Base-by-base conservation (phyloP, 2,888 invertebrate species). In the Molanna angustata region DNA sequence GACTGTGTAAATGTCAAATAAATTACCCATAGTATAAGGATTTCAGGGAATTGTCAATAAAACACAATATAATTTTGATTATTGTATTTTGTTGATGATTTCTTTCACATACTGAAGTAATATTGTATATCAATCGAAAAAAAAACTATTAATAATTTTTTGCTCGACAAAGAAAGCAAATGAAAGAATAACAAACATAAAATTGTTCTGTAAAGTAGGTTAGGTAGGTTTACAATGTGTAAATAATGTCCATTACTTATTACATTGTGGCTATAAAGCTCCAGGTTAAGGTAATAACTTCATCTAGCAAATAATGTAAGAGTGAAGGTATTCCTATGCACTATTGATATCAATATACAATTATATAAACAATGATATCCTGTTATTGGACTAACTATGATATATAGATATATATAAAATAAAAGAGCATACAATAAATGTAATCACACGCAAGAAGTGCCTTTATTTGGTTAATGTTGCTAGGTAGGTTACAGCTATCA, bases 401-500 rank as follows among this genome's bases (percentile, higher is more conserved):
- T n/a, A n/a, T n/a, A n/a, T n/a, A n/a, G n/a, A n/a, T n/a, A n/a
- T n/a, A n/a, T n/a, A n/a, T 45, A 54, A 58, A 52, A 58, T 52
- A 58, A 58, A 52, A 52, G 54, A 57, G 40, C 44, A 49, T 45
- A 45, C 47, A n/a, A n/a, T n/a, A 41, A 49, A 52, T 55, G 49
- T 55, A 40, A 46, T 58, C 58, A 58, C 58, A 58, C 58, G 54
- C 58, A 58, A 58, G 52, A 58, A 50, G 49, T 55, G 49, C 42
- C 22, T 55, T 55, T 55, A 54, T 56, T 45, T 52, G 52, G 49
- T 54, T 49, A 53, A 52, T 52, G 49, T 49, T 52, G 58, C 58
- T 58, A 58, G 54, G 55, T 39, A 58, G 57, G n/a, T 52, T 58
- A 58, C 58, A 58, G 52, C 52, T n/a, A n/a, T n/a, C n/a, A n/a